Evolutionary conservation across 2,113 vertebrate genomes (phyloP), one percentile per base, ranked within the genome.

Genomic region (Antechinus flavipes): DNA sequence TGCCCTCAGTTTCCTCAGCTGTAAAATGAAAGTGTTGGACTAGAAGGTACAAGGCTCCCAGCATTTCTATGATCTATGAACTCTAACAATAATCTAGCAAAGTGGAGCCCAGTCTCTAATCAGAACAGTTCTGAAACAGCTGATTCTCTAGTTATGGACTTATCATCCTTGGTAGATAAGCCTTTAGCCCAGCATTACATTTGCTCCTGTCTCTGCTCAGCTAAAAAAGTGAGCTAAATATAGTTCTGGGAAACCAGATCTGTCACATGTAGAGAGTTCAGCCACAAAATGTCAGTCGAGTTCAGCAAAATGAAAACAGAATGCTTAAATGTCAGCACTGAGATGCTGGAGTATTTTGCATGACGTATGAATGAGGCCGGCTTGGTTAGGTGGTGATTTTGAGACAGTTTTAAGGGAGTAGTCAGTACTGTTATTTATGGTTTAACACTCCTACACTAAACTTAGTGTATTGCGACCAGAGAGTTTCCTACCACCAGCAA

Each of bases 171-270:
- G 95, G 91, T 90, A 24, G 35, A 96, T 91, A 91, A 49, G 92
- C 93, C 94, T 58, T 90, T 3, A 90, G 50, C 54, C 91, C 16
- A 8, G 27, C 26, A 12, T 53, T 90, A 68, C 54, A 89, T 47
- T 90, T 16, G n/a, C 68, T 84, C 23, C 8, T 55, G 91, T 91
- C 58, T 25, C 24, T 24, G 84, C 90, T 12, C 53, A 42, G 27
- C 93, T 58, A 54, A 24, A 68, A 95, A 6, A 91, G 91, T 46
- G 92, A 94, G 92, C 90, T 94, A 12, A 89, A 96, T 26, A 2
- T 68, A 27, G 76, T 96, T 93, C 92, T 96, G 95, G 93, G 96
- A 97, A 97, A 94, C 42, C 8, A 42, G 23, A 26, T 6, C 76
- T 14, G 26, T 97, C 96, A 95, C 47, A 68, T 84, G 89, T 68